Conservation (phyloP, 2,797 vertebrate genomes). For the Falco naumanni region DNA sequence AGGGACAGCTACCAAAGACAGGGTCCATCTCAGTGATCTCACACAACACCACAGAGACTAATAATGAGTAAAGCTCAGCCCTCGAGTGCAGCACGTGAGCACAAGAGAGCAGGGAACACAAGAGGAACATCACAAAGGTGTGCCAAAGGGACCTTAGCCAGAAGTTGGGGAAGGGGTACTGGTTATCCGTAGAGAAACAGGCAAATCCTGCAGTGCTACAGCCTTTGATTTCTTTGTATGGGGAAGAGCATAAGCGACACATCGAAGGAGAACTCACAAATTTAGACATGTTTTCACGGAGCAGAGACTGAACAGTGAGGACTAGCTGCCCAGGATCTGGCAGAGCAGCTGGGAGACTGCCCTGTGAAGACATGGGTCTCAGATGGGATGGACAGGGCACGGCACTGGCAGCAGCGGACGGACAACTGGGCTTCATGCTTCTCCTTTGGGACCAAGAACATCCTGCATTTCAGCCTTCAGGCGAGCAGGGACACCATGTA, state of each 20-base stretch:
- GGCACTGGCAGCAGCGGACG: rapidly evolving
- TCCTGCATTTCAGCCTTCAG: neutral
- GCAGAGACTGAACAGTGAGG: neutral
- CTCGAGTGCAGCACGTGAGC: neutral
- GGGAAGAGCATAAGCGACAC: neutral
- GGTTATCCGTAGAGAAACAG: neutral
- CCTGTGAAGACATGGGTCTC: neutral
- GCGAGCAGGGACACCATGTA: rapidly evolving
- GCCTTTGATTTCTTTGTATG: neutral
- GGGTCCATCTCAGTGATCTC: neutral
- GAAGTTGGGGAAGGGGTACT: neutral
- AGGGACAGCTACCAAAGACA: neutral
- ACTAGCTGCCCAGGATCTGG: neutral
- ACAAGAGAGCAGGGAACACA: neutral
- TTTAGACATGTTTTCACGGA: neutral
- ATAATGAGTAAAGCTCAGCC: neutral
- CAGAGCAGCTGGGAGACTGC: neutral
- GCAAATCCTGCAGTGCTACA: neutral
- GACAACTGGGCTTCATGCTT: neutral
- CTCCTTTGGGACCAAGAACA: neutral
- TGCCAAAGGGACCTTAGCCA: neutral
- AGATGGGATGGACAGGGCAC: rapidly evolving
- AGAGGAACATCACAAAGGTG: neutral
- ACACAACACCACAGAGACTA: neutral
- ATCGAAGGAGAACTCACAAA: neutral